Evolutionary conservation across 1,140 invertebrate species (phyloP), one percentile per base, ranked within the genome.

Genomic region (Drosophila bocki): DNA sequence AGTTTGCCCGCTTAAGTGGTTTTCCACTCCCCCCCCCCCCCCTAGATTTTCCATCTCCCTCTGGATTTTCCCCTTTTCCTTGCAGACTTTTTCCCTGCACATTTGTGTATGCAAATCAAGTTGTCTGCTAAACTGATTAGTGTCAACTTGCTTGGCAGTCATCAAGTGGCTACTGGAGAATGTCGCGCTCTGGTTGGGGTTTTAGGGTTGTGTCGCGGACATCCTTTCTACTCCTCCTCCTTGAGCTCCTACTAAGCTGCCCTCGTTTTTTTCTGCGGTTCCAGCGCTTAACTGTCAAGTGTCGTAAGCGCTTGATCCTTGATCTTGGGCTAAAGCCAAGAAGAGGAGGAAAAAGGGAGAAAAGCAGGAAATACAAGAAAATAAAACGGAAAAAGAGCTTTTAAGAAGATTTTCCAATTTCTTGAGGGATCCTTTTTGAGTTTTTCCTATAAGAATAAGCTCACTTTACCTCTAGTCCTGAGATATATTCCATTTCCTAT

Each of bases 1-100:
- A 75, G 84, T 87, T 56, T 82, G 71, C 82, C 83, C 80, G 80
- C 72, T 71, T 88, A 84, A 87, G 84, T 87, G 84, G 80, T 88
- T 87, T 87, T 78, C 32, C 77, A 37, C 22, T 12, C 12, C 9
- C 37, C 7, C n/a, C 32, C 1, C 35, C 19, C 19, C 19, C 15
- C 9, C 11, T 47, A 12, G 17, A 41, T 19, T 45, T 44, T 44
- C 47, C 22, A 22, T 26, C 41, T 11, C 26, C n/a, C 17, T 11
- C 3, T 51, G 22, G 15, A 47, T 42, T 58, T 29, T n/a, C n/a
- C 19, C 59, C 44, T 19, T 0, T 1, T 1, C 32, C 2, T 1
- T 29, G 6, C 12, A 13, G 7, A 48, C 26, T 29, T 62, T 62
- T 39, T 51, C 63, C 58, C 41, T 63, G 63, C 47, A 42, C 63